A percentile compares a stretch with the other conserved stretches of the same genome.
Evolutionary conservation across 2,888 invertebrate species (phyloP).

Genomic region (Eristalis tenax): DNA sequence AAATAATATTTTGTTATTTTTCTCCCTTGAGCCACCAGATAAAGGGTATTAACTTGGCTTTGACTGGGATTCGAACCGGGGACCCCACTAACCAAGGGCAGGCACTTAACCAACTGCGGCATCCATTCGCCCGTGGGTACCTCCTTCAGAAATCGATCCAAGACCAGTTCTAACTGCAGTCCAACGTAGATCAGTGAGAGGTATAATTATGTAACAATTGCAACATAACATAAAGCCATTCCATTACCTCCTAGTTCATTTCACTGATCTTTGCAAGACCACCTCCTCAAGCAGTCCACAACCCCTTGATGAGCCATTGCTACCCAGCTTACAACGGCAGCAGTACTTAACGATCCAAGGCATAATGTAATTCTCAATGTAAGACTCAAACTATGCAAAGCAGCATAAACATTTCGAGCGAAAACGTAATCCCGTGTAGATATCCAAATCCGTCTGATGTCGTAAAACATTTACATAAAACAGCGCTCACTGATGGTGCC

Average conservation of each 20-base stretch:
- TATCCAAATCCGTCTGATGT: conserved; percentile 18
- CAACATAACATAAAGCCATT: not conserved
- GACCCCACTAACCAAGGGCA: too few relatives aligned
- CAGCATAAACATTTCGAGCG: not conserved
- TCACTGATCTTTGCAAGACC: not conserved
- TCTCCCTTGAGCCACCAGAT: too few relatives aligned
- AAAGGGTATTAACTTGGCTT: too few relatives aligned
- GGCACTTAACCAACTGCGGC: too few relatives aligned
- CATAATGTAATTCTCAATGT: not conserved
- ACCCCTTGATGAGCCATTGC: not conserved
- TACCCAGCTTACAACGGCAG: not conserved
- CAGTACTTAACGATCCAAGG: not conserved
- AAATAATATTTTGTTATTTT: too few relatives aligned
- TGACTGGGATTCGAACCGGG: too few relatives aligned
- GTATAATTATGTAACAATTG: too few relatives aligned
- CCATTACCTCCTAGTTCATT: not conserved
- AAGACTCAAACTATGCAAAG: not conserved
- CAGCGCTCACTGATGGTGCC: conserved; percentile 31
- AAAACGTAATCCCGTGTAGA: conserved; percentile 28
- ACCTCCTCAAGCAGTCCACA: not conserved
- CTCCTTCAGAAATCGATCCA: too few relatives aligned
- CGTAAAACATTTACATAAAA: conserved; percentile 36
- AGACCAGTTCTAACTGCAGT: too few relatives aligned
- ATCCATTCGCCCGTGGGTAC: too few relatives aligned
- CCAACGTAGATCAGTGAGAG: too few relatives aligned